Conservation (phyloP, 2,113 vertebrate species). For the Leucoraja erinaceus region DNA sequence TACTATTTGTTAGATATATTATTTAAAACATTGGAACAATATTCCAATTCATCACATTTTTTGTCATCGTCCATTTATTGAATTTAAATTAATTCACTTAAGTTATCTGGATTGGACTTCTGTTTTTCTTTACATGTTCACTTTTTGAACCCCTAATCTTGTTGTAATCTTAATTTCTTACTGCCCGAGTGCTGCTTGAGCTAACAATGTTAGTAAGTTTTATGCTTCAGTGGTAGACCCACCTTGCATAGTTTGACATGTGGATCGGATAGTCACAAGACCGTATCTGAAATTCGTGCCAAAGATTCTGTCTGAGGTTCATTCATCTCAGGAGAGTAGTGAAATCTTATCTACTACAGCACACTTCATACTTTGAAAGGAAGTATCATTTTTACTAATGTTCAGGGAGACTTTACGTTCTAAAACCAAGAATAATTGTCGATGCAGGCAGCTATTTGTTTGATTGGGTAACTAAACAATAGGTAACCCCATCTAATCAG, state of each 20-base stretch:
- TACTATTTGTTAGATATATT: not conserved
- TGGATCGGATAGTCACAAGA: not conserved
- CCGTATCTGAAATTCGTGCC: constrained; percentile 20
- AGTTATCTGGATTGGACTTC: not conserved
- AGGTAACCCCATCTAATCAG: not conserved
- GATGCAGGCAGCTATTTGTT: not conserved
- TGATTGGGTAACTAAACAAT: not conserved
- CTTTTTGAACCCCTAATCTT: not conserved
- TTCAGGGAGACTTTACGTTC: not conserved
- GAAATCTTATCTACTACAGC: constrained; percentile 9
- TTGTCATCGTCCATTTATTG: not conserved
- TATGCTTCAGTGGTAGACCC: not conserved
- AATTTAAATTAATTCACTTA: not conserved
- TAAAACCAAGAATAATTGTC: not conserved
- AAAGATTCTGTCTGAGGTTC: constrained; percentile 20
- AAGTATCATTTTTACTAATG: constrained; percentile 15
- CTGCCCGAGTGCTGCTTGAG: not conserved
- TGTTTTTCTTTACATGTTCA: not conserved
- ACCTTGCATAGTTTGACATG: constrained; percentile 13
- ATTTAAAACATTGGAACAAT: not conserved
- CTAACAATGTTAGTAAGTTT: not conserved
- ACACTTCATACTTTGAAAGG: not conserved
- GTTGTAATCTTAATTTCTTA: not conserved
- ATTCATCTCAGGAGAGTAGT: constrained; percentile 20
- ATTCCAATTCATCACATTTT: not conserved